Evolutionary conservation across 2,797 vertebrate genomes (phyloP).

Genomic region (Lepilemur septentrionalis): DNA sequence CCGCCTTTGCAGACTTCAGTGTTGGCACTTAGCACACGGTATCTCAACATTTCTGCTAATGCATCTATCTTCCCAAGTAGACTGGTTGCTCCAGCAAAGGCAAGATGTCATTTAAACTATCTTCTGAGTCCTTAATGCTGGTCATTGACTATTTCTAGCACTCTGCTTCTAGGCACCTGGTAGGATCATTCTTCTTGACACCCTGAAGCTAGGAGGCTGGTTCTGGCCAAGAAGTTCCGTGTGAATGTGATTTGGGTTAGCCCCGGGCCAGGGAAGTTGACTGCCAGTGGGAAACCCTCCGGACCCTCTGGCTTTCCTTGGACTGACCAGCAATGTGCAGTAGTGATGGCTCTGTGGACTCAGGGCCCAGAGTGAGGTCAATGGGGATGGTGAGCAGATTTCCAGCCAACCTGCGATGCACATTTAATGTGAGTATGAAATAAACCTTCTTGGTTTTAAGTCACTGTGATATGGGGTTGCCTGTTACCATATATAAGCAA

Average conservation of each 20-base stretch:
- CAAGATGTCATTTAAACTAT: background rate
- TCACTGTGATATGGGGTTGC: background rate
- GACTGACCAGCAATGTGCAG: background rate
- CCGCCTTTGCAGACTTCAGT: background rate
- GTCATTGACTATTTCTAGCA: background rate
- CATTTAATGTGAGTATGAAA: background rate
- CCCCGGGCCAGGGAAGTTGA: background rate
- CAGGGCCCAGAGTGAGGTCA: background rate
- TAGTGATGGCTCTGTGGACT: background rate
- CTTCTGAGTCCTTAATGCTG: background rate
- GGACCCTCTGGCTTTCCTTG: background rate
- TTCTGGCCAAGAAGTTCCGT: background rate
- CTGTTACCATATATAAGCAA: background rate
- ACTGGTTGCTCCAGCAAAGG: background rate
- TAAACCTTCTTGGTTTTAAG: background rate
- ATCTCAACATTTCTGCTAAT: background rate
- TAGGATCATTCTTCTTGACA: background rate
- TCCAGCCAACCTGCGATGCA: background rate
- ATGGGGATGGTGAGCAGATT: background rate
- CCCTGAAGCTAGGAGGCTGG: background rate
- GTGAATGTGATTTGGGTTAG: background rate
- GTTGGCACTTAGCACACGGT: background rate
- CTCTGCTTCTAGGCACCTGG: background rate
- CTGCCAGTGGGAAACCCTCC: background rate
- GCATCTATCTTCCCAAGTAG: background rate